Percentiles rank a stretch among this genome's conserved stretches.
phyloP scores from a whole-genome alignment of 2,113 vertebrate genomes.

The Pomatorhinus ruficollis region DNA sequence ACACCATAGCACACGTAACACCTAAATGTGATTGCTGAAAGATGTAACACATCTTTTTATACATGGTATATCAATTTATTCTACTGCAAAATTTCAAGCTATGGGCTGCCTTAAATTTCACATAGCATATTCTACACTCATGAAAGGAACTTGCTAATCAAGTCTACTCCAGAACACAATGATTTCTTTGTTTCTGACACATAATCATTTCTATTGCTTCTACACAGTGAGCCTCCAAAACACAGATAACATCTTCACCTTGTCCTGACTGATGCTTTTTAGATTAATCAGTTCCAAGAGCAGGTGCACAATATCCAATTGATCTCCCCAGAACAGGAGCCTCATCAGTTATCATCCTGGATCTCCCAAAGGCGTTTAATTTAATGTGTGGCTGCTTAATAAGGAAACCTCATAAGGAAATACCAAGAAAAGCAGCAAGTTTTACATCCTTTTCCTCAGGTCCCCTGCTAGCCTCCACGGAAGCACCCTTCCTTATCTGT shows the following conservation, averaged over 20 bases:
- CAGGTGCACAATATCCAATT: neutral
- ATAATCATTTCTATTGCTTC: neutral
- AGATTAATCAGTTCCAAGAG: neutral
- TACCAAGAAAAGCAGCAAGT: neutral
- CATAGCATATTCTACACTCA: accelerated
- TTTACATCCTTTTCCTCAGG: neutral
- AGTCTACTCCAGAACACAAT: accelerated
- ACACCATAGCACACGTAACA: neutral
- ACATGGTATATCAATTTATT: neutral
- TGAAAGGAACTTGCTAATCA: neutral
- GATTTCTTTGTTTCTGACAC: neutral
- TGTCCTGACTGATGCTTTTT: neutral
- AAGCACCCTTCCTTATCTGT: neutral
- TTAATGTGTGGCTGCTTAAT: neutral
- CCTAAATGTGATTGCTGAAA: neutral
- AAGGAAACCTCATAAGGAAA: neutral
- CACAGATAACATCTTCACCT: neutral
- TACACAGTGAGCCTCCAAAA: neutral
- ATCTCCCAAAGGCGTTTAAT: neutral
- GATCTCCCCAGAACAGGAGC: neutral
- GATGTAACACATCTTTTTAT: neutral
- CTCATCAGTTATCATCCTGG: neutral
- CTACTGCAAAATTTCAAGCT: neutral
- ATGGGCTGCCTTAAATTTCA: neutral
- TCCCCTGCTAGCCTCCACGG: neutral